Base-by-base conservation (phyloP, 2,888 invertebrate species). In the Drepana falcataria region DNA sequence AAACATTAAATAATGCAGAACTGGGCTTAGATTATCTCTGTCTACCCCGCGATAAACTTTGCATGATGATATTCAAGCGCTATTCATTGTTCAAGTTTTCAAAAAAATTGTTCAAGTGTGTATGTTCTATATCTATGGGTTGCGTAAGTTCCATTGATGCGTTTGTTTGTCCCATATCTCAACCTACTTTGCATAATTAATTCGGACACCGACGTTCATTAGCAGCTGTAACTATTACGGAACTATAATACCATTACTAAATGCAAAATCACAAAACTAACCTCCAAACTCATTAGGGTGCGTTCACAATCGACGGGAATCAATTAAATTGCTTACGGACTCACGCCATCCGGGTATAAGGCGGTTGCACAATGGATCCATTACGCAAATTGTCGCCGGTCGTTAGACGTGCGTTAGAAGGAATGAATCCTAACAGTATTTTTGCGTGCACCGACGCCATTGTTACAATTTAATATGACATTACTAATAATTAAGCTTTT, bases 381-480 rank as follows among this genome's bases (percentile, higher is more conserved):
- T 91, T 90, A 89, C 83, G 79, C 79, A 87, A 88, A 89, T 89
- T 88, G 87, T 85, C 75, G 63, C 67, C 76, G 68, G 73, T 81
- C 81, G 80, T 84, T 81, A 82, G 76, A 59, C 61, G 61, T 44
- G 44, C 64, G 44, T 54, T 64, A 55, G 63, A 65, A 65, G 61
- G 64, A 59, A 57, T 58, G 58, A 48, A 58, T 61, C 63, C 69
- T 87, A 86, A 88, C 84, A 78, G 81, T 83, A 75, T 81, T 87
- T 87, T 90, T 78, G 88, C 90, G 89, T 90, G 89, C 68, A 67
- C 67, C 21, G 21, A 21, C 21, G 21, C 21, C 68, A 68, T 61
- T 51, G 63, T 54, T 53, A 65, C 44, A 9, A 44, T 64, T 69
- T 70, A 65, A 79, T 21, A 21, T 21, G 21, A 21, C 21, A 21